A percentile compares a stretch with the other conserved stretches of the same genome.
phyloP scores from a whole-genome alignment of 2,113 vertebrate species.

The Girardinichthys multiradiatus region DNA sequence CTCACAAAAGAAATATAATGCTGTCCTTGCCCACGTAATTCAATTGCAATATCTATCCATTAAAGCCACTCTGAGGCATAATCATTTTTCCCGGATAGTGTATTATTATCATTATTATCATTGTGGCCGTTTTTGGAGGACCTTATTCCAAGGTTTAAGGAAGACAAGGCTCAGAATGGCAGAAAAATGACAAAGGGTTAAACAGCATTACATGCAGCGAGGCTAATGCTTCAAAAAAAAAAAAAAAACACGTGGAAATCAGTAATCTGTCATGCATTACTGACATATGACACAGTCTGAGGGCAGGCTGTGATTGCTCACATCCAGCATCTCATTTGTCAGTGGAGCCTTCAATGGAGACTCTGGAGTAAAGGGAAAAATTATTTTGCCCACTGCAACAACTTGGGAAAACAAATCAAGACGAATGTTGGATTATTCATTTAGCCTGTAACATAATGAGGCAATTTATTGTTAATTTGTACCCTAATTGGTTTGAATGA shows the following conservation, averaged over 20 bases:
- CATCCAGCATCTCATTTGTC: neutral
- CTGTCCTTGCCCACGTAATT: slow-evolving; percentile 45
- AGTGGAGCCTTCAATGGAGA: neutral
- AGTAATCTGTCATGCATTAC: neutral
- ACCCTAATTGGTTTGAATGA: slow-evolving; percentile 5
- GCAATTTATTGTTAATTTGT: slow-evolving; percentile 3
- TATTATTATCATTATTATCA: slow-evolving; percentile 36
- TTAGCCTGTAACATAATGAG: slow-evolving; percentile 9
- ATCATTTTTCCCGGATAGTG: slow-evolving; percentile 31
- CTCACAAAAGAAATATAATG: slow-evolving; percentile 57
- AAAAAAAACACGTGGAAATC: neutral
- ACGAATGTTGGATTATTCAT: neutral
- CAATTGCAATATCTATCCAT: slow-evolving; percentile 53
- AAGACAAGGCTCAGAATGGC: slow-evolving; percentile 9
- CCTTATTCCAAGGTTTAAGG: slow-evolving; percentile 19
- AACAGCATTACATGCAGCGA: neutral
- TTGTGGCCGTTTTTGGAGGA: slow-evolving; percentile 7
- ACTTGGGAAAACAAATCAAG: neutral
- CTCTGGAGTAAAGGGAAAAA: neutral
- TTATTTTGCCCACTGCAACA: neutral
- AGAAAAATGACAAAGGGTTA: slow-evolving; percentile 5
- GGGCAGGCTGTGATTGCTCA: neutral
- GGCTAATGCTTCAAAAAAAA: neutral
- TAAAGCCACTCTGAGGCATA: slow-evolving; percentile 26
- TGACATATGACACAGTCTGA: slow-evolving; percentile 1